Evolutionary conservation across 2,797 vertebrate genomes (phyloP), one percentile per base, ranked within the genome.

Genomic region (Oreochromis mossambicus): DNA sequence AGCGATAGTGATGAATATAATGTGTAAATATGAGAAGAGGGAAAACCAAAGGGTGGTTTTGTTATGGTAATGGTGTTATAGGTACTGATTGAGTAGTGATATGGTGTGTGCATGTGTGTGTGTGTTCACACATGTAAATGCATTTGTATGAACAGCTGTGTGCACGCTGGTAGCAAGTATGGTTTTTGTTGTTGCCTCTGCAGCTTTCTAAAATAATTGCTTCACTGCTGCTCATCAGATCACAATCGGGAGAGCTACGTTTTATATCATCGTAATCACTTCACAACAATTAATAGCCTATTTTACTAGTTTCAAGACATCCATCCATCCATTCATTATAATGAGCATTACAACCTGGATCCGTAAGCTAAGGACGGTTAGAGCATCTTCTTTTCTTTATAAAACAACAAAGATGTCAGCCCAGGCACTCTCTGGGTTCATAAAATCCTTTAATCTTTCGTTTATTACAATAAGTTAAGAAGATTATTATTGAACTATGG

Each of bases 1-100:
- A 95, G 91, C 91, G 95, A 95, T 95, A 95, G 93, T 91, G 96
- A 96, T 96, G 95, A 96, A 96, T 96, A 96, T 96, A 95, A 95
- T 94, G 95, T 92, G 95, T 94, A 96, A 96, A 97, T 96, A 96
- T 95, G 95, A 96, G 94, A 87, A 83, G 87, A 91, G 89, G 89
- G 86, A 84, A 89, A 93, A 94, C 91, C 91, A 93, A 93, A 92
- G 93, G 92, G 83, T 80, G 90, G 86, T 95, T 96, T 97, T 97
- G 96, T 96, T 92, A 96, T 96, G 96, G 77, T 96, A 96, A 96
- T 96, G 85, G 13, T 61, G 92, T 95, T 95, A 93, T 95, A 95
- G 94, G 94, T 95, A 93, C 90, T 93, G 95, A 97, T 94, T 92
- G 94, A 96, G 90, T 90, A 83, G 88, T 92, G 95, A 96, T 96